Evolutionary conservation across 2,888 invertebrate species (phyloP).

Genomic region (Mimas tiliae): DNA sequence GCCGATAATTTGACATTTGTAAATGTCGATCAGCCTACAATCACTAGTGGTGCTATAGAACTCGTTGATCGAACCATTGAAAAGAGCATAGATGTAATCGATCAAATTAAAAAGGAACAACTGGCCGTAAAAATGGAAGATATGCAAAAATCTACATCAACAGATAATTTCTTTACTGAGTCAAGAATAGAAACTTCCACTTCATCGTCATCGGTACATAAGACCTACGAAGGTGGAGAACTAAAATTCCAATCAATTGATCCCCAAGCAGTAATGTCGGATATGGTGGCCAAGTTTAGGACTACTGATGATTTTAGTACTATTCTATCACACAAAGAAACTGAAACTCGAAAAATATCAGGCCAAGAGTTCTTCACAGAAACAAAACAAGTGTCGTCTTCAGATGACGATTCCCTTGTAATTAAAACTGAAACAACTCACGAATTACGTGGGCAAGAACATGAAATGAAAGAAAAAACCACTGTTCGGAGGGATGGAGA

Average conservation of each 20-base stretch:
- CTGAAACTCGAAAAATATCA: slow-evolving; percentile 77
- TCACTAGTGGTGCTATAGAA: slow-evolving; percentile 83
- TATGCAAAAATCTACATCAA: slow-evolving; percentile 64
- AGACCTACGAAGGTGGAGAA: slow-evolving; percentile 65
- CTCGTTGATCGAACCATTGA: slow-evolving; percentile 80
- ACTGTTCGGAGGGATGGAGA: slow-evolving; percentile 74
- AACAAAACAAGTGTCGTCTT: slow-evolving; percentile 79
- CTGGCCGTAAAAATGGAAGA: slow-evolving; percentile 76
- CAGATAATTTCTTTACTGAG: slow-evolving; percentile 73
- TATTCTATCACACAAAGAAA: slow-evolving; percentile 81
- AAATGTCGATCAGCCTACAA: slow-evolving; percentile 81
- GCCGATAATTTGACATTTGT: slow-evolving; percentile 77
- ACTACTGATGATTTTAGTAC: slow-evolving; percentile 66
- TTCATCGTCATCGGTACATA: slow-evolving; percentile 76
- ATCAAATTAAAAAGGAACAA: slow-evolving; percentile 76
- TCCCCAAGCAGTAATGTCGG: slow-evolving; percentile 71
- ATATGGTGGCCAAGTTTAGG: slow-evolving; percentile 74
- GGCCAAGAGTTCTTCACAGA: slow-evolving; percentile 79
- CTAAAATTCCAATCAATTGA: slow-evolving; percentile 73
- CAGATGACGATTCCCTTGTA: slow-evolving; percentile 77
- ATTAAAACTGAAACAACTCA: slow-evolving; percentile 79
- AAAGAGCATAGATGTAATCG: slow-evolving; percentile 72
- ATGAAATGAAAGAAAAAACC: slow-evolving; percentile 79
- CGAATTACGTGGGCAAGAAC: slow-evolving; percentile 78
- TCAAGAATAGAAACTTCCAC: slow-evolving; percentile 74